A percentile compares a stretch with the other conserved stretches of the same genome.
phyloP scores from a whole-genome alignment of 1,140 invertebrate genomes.

The Dysdera silvatica region DNA sequence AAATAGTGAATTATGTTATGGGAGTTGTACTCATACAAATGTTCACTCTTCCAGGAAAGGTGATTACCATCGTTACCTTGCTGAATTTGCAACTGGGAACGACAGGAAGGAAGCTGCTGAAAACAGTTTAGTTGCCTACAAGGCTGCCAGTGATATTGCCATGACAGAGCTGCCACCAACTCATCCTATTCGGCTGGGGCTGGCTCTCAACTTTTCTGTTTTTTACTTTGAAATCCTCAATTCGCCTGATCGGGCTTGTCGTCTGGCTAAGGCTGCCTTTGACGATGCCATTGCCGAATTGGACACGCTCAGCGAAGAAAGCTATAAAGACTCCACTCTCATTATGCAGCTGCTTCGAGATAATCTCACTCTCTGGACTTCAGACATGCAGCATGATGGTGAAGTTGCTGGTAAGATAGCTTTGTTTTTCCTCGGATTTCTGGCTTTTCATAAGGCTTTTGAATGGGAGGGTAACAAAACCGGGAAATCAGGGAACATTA shows the following conservation, averaged over 20 bases:
- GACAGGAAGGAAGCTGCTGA: slow-evolving; percentile 93
- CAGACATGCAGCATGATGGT: slow-evolving; percentile 74
- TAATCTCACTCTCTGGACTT: slow-evolving; percentile 97
- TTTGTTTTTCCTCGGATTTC: too few relatives aligned
- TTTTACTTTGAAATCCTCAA: slow-evolving; percentile 99
- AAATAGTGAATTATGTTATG: background rate
- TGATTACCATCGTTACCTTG: slow-evolving; percentile 93
- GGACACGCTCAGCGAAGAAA: slow-evolving; percentile 87
- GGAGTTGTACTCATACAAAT: too few relatives aligned
- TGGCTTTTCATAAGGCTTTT: too few relatives aligned
- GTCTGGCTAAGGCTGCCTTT: slow-evolving; percentile 90
- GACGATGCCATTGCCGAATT: slow-evolving; percentile 97
- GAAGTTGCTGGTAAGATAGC: too few relatives aligned
- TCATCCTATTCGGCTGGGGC: slow-evolving; percentile 74
- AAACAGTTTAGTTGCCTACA: slow-evolving; percentile 91
- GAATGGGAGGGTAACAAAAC: too few relatives aligned
- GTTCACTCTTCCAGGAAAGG: slow-evolving; percentile 58
- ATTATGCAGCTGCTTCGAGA: slow-evolving; percentile 98
- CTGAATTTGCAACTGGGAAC: slow-evolving; percentile 89
- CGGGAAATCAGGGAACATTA: too few relatives aligned
- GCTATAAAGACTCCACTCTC: slow-evolving; percentile 96
- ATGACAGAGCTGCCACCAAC: slow-evolving; percentile 95
- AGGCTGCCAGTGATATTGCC: slow-evolving; percentile 92
- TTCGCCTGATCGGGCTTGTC: slow-evolving; percentile 90
- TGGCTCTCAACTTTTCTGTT: slow-evolving; percentile 89